Conservation (phyloP, 2,113 vertebrate genomes). For the Boulengeromyrus knoepffleri region DNA sequence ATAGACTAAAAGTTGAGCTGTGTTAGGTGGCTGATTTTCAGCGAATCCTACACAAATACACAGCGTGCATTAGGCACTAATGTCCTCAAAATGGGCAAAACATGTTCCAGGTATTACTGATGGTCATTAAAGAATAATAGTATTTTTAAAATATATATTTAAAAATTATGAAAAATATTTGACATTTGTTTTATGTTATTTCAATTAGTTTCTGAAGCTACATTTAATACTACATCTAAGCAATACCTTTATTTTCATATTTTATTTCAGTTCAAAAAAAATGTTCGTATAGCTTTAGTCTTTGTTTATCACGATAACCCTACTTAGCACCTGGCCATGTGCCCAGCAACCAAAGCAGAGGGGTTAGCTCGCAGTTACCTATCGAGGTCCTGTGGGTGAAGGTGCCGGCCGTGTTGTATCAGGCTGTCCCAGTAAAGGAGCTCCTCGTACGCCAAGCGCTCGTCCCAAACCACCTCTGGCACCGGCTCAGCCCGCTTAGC, state of each 20-base stretch:
- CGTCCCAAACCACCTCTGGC: slow-evolving; percentile 51
- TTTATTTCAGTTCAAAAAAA: neutral
- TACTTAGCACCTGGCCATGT: neutral
- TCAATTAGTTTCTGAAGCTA: neutral
- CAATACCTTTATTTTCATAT: neutral
- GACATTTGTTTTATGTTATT: neutral
- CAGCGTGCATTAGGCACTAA: neutral
- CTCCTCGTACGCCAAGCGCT: slow-evolving; percentile 64
- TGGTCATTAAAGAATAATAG: neutral
- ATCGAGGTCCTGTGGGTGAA: slow-evolving; percentile 59
- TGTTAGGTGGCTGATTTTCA: neutral
- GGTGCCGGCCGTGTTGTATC: slow-evolving; percentile 56
- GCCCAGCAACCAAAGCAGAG: neutral
- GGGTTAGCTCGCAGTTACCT: slow-evolving; percentile 45
- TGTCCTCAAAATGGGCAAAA: neutral
- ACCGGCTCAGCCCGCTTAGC: slow-evolving; percentile 16
- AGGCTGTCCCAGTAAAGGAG: slow-evolving; percentile 69
- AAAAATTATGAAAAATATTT: neutral
- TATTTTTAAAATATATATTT: neutral
- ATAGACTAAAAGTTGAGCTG: neutral
- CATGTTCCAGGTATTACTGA: neutral
- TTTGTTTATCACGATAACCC: neutral
- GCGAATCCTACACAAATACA: neutral
- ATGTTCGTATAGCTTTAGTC: neutral
- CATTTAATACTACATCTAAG: neutral